Base-by-base conservation (phyloP, 2,113 vertebrate species). In the Tetrax tetrax region DNA sequence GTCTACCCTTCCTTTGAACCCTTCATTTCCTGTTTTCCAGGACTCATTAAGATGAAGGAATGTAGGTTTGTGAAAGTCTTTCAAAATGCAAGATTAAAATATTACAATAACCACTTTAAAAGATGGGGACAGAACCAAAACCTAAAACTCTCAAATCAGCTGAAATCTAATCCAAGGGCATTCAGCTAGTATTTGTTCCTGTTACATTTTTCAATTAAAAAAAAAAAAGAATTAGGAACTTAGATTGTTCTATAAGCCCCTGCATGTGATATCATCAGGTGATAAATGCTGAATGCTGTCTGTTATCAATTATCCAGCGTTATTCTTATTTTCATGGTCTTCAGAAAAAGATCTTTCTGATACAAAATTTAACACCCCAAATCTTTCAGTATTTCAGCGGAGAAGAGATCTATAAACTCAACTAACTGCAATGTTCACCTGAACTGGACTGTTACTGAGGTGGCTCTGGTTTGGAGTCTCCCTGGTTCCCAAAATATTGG, bases 1-100 rank as follows among this genome's bases (percentile, higher is more conserved):
- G 65, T 90, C 88, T 98, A 97, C 91, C 98, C 98, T 98, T 89
- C 50, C 68, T 60, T 60, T 98, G 98, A 99, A 98, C 98, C 95
- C 92, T 94, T 87, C 64, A 95, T 98, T 98, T 98, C 98, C 98
- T 98, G 97, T 98, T 98, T 98, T 98, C 95, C 75, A 95, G 56
- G 69, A 94, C 92, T 95, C 95, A 59, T 97, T 97, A 97, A 92
- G 95, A 96, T 94, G 97, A 95, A 95, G 90, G 93, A 97, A 98
- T 98, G 93, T 61, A 89, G 91, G 85, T 98, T 97, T 96, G 96
- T 98, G 97, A 97, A 97, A 89, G 79, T 87, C 19, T 90, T 95
- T 96, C 89, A 80, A 80, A 86, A 89, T 77, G 59, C 56, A 50
- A 93, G 79, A 90, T 95, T 81, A 88, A 90, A 89, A 64, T 82